Percentiles rank a stretch among this genome's conserved stretches.
Evolutionary conservation across 2,888 invertebrate genomes (phyloP).

Genomic region (Ophioninae sp.): DNA sequence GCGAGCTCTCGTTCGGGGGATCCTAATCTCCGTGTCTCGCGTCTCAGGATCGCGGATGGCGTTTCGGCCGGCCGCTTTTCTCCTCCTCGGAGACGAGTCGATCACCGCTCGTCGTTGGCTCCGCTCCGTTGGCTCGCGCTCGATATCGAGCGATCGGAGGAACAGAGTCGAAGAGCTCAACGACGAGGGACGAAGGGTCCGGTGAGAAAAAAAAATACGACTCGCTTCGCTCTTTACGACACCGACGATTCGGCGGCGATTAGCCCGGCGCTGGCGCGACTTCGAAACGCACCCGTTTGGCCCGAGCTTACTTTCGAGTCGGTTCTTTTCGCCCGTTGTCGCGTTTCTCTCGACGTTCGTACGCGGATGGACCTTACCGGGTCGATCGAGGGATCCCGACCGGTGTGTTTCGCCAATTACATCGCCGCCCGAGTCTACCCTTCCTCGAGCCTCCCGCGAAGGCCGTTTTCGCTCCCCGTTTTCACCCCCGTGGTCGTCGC

Average conservation of each 20-base stretch:
- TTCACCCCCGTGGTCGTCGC: not conserved
- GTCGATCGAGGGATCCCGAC: slow-evolving; percentile 71
- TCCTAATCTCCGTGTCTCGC: not conserved
- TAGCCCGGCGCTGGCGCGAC: not conserved
- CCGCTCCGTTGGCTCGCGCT: too few species aligned
- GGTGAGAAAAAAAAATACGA: not conserved
- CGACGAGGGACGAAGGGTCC: too few species aligned
- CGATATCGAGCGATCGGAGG: too few species aligned
- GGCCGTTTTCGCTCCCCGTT: not conserved
- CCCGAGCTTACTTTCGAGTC: not conserved
- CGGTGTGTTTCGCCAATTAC: slow-evolving; percentile 55
- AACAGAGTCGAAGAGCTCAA: too few species aligned
- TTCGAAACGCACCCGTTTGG: not conserved
- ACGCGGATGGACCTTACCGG: slow-evolving; percentile 69
- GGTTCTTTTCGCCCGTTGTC: not conserved
- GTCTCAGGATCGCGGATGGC: not conserved
- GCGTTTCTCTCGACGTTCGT: slow-evolving; percentile 63
- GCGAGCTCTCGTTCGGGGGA: not conserved
- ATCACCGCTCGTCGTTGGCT: too few species aligned
- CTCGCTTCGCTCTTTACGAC: slow-evolving; percentile 4
- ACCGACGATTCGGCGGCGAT: not conserved
- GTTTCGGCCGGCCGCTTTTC: not conserved
- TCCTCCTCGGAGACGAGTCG: not conserved
- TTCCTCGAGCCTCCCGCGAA: not conserved
- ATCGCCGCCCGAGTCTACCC: slow-evolving; percentile 16